Percentiles rank a stretch among this genome's conserved stretches.
These are phyloP conservation scores for Odontomachus brunneus DNA, from an alignment of 1,140 invertebrate genomes.

Conservation along the genomic window DNA sequence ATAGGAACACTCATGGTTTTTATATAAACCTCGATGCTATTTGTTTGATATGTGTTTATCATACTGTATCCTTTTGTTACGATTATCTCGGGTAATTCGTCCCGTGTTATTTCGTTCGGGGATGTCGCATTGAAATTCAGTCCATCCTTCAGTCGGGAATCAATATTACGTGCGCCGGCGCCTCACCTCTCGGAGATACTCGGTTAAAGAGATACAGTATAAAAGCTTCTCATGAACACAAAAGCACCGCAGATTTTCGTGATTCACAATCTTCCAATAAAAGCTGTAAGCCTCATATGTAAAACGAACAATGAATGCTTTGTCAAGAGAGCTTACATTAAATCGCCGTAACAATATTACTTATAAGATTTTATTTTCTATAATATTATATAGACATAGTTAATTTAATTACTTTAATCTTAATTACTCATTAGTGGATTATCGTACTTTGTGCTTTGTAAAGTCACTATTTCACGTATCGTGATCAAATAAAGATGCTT, in stretches of 20 bases:
- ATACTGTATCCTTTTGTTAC: not conserved
- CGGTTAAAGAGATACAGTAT: not conserved
- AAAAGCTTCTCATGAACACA: not conserved
- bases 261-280: not conserved
- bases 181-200: constrained; percentile 31
- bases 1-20: not conserved
- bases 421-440: too few relatives aligned
- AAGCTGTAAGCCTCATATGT: not conserved
- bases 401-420: too few relatives aligned
- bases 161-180: constrained; percentile 57
- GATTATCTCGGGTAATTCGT: not conserved
- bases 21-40: not conserved
- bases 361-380: too few relatives aligned
- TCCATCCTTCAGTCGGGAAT: constrained; percentile 27
- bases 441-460: too few relatives aligned
- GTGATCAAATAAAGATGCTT: too few relatives aligned
- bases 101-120: not conserved
- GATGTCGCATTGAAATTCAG: constrained; percentile 38
- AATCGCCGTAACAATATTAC: too few relatives aligned
- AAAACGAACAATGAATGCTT: not conserved
- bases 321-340: too few relatives aligned
- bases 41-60: not conserved
- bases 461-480: too few relatives aligned
- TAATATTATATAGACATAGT: too few relatives aligned
- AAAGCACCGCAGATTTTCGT: not conserved